Base-by-base conservation (phyloP, 2,797 vertebrate genomes). In the Dallia pectoralis region DNA sequence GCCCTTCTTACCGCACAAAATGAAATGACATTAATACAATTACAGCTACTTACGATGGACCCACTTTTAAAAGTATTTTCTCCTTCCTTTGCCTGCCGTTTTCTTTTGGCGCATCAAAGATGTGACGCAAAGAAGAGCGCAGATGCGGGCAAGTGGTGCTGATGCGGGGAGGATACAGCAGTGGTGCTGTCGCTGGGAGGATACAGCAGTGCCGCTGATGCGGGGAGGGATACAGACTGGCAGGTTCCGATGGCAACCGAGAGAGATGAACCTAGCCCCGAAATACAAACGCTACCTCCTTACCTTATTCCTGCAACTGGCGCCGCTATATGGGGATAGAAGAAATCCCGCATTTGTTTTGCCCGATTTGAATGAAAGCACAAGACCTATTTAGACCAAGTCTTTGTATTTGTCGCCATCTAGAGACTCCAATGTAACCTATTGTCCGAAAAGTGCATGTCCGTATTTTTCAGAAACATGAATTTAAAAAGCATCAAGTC, bases 301-400 rank as follows among this genome's bases (percentile, higher is more conserved):
- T 75, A 65, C 70, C 77, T 67, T 36, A 51, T 73, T 76, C n/a
- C 74, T 79, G 49, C 84, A 78, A 74, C 69, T 76, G 74, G 75
- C 80, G 74, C 88, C 84, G 68, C 91, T 87, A 89, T 87, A 89
- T 87, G 84, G 85, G 89, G 82, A 74, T 67, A 48, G 68, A 64
- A 75, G 49, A 80, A 83, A 77, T 74, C 70, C 70, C 22, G 44
- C 69, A 69, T 81, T 84, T 83, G 74, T 85, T 85, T 83, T 73
- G 49, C 71, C 63, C 70, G 81, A 84, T 72, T 79, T 71, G 48
- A 73, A 72, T 12, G 74, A 69, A 15, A 47, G 22, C 53, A 59
- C 12, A 59, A n/a, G 40, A 12, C 30, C 18, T 8, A 14, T 15
- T 27, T 4, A 33, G 30, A 2, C 12, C 14, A 44, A 44, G 40